phyloP scores from a whole-genome alignment of 2,888 invertebrate genomes.

The Amiota mariae region DNA sequence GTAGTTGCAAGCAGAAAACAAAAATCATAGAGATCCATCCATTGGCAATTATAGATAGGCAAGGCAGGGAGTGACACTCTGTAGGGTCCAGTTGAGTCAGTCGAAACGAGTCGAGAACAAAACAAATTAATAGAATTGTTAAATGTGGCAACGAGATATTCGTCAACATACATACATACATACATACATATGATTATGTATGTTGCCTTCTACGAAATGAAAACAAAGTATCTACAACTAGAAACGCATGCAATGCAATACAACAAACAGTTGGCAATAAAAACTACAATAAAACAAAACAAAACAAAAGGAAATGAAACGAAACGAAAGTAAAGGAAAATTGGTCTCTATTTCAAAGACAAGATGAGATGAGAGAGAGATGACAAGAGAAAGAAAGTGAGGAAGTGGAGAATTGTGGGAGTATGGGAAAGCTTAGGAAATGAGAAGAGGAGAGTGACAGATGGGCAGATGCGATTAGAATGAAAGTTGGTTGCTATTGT shows the following conservation, averaged over 20 bases:
- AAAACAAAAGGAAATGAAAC: too few relatives aligned
- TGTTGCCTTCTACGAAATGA: not conserved
- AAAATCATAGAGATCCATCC: not conserved
- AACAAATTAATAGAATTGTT: conserved; percentile 67
- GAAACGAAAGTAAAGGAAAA: conserved; percentile 53
- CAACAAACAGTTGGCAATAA: not conserved
- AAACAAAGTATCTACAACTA: conserved; percentile 3
- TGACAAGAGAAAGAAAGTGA: too few relatives aligned
- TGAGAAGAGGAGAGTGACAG: conserved; percentile 31
- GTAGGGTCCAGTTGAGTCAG: not conserved
- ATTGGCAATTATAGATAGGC: not conserved
- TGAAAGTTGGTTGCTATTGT: too few relatives aligned
- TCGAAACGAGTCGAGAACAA: conserved; percentile 54
- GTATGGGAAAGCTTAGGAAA: not conserved
- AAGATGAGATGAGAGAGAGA: too few relatives aligned
- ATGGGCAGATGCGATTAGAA: too few relatives aligned
- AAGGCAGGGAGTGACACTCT: not conserved
- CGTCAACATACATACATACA: too few relatives aligned
- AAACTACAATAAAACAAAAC: not conserved
- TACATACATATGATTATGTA: too few relatives aligned
- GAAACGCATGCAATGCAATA: conserved; percentile 1
- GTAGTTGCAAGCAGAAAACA: not conserved
- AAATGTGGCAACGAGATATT: conserved; percentile 59
- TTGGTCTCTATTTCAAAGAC: too few relatives aligned
- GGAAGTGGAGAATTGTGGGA: too few relatives aligned